Evolutionary conservation across 1,140 invertebrate genomes (phyloP).

Genomic region (Drosophila fuyamai): DNA sequence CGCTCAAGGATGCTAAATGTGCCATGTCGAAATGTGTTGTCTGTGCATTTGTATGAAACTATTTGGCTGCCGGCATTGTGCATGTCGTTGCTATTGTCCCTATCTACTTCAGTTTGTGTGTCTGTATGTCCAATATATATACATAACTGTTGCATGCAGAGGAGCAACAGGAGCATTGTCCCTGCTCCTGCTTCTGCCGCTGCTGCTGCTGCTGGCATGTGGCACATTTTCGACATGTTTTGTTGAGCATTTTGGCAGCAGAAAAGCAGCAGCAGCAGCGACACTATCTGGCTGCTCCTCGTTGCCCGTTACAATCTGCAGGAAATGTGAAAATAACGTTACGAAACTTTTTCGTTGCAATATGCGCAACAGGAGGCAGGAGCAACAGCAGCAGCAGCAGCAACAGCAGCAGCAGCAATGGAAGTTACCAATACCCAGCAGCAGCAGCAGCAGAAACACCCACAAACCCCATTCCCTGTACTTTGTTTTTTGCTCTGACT

Average conservation of each 20-base stretch:
- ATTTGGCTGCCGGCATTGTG: constrained; percentile 70
- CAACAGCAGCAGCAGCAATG: constrained; percentile 16
- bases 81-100: constrained; percentile 23
- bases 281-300: constrained; percentile 54
- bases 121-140: constrained; percentile 4
- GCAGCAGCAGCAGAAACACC: constrained; percentile 2
- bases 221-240: constrained; percentile 83
- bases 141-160: constrained; percentile 78
- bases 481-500: constrained; percentile 62
- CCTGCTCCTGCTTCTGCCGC: background rate
- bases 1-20: constrained; percentile 81
- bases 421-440: constrained; percentile 36
- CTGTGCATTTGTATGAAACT: constrained; percentile 59
- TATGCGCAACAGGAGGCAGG: constrained; percentile 76
- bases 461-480: constrained; percentile 1
- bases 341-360: constrained; percentile 80
- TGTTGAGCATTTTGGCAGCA: constrained; percentile 78
- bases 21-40: constrained; percentile 77
- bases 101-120: constrained; percentile 12
- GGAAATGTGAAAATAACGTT: constrained; percentile 82
- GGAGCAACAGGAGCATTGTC: constrained; percentile 43
- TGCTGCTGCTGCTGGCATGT: constrained; percentile 70
- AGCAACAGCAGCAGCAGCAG: constrained; percentile 12
- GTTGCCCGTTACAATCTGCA: constrained; percentile 66
- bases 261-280: constrained; percentile 36